Evolutionary conservation across 1,140 invertebrate species (phyloP), one percentile per base, ranked within the genome.

Genomic region (Bradynema listronoti): DNA sequence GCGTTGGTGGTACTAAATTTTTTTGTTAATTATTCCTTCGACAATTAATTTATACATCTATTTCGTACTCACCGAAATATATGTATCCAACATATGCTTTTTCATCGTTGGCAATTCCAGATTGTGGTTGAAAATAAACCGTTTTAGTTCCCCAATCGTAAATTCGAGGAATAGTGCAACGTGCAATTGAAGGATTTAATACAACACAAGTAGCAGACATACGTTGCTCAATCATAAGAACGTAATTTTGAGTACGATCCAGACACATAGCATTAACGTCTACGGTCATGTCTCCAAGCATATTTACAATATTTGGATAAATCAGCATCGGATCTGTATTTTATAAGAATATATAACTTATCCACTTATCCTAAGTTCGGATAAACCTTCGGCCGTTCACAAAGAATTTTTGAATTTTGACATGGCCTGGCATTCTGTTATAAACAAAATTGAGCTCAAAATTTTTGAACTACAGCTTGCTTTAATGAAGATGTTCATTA

Each of bases 61-160:
- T 19, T 39, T 39, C 36, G n/a, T 6, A 63, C 58, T 9, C 24
- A 71, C 71, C 70, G 55, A 76, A 76, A 49, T 76, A 76, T n/a
- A 78, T 63, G 34, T 78, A 76, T 25, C 73, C 73, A 1, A 76
- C 73, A 50, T 67, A 76, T 1, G 73, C 72, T 52, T 76, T 75
- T 51, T 76, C 73, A 55, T 76, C 73, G 49, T 75, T 78, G 1
- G 75, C 73, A 45, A 56, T 65, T 30, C 59, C 54, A 16, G 47
- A 55, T 50, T 76, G 75, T 16, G 73, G 73, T 56, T 76, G 73
- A 69, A 76, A 76, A 43, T 75, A 76, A 41, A 76, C 62, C 1
- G 73, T 76, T 41, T 76, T 76, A 5, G 75, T 78, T 34, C 73
- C 73, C 73, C 73, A 76, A 62, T 76, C 73, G 43, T 73, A 76